Conservation (phyloP, 2,113 vertebrate species). For the Oceanodroma tethys region DNA sequence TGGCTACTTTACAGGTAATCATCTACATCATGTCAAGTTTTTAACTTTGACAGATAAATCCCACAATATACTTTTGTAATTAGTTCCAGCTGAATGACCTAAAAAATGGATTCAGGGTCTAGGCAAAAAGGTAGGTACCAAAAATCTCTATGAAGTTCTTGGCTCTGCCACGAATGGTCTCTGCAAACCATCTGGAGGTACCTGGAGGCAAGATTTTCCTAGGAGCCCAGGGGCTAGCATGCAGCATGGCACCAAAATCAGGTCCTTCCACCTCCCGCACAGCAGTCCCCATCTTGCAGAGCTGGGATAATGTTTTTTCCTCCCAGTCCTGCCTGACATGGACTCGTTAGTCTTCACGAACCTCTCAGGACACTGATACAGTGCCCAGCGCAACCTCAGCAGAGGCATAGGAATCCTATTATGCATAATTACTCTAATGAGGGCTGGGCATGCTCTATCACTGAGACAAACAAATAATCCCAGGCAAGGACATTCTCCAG, state of each 20-base stretch:
- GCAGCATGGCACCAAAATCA: fast-evolving
- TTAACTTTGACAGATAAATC: background rate
- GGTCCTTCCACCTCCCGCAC: background rate
- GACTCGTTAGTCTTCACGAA: fast-evolving
- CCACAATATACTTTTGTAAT: background rate
- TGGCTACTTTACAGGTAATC: background rate
- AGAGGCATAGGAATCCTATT: background rate
- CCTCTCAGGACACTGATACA: background rate
- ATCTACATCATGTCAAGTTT: fast-evolving
- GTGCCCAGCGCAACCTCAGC: background rate
- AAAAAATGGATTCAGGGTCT: background rate
- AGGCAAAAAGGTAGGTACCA: background rate
- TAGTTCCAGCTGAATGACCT: background rate
- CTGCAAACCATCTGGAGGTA: background rate
- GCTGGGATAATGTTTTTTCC: background rate
- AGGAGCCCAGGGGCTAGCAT: background rate
- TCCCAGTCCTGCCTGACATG: background rate
- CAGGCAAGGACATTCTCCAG: background rate
- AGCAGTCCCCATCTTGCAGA: background rate
- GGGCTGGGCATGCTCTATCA: background rate
- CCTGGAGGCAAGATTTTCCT: background rate
- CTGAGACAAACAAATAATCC: background rate
- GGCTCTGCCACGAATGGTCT: background rate
- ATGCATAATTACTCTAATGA: background rate
- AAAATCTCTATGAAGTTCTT: background rate